Base-by-base conservation (phyloP, 2,113 vertebrate genomes). In the Gymnorhina tibicen region DNA sequence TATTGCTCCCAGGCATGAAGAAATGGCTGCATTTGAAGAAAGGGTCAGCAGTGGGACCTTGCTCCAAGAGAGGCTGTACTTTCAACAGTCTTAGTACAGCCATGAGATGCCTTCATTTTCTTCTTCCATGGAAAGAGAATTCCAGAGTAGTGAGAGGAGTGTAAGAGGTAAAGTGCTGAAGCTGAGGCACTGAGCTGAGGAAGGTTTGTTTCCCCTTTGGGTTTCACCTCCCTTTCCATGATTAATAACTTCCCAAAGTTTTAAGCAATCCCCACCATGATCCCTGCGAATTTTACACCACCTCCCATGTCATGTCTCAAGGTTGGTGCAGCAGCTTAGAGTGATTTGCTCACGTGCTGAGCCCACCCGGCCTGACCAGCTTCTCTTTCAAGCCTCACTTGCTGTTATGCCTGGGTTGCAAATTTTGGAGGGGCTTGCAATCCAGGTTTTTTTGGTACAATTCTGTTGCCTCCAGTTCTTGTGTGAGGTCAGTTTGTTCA, bases 261-360 rank as follows among this genome's bases (percentile, higher is more conserved):
- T 66, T 39, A 52, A 67, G 12, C 5, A 56, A 50, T 44, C 21
- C 33, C 4, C 42, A 72, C 32, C 16, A 23, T 0, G 1, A 39
- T 10, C 21, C 19, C 27, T 35, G 52, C 24, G 39, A 15, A 16
- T 77, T 92, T 87, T 18, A 3, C 27, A 56, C 13, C 49, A 37
- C 8, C 8, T 28, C 52, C 23, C 16, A 4, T 67, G 9, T 27
- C 24, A 3, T 1, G 3, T 24, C 42, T 46, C 41, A 15, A 9
- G 18, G 35, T 4, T 56, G 26, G 3, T 42, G 69, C 9, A 35
- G 30, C 37, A 92, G 26, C 20, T 63, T 6, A 21, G 47, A 18
- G 32, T 9, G 20, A 24, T 39, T 42, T 3, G 0, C 8, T 44
- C 23, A 7, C 0, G 0, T 35, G 13, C 42, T 46, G 35, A 63